A percentile compares a stretch with the other conserved stretches of the same genome.
Evolutionary conservation across 64 coral and sea anemone genomes (phyloP).

Genomic region (Actinia tenebrosa): DNA sequence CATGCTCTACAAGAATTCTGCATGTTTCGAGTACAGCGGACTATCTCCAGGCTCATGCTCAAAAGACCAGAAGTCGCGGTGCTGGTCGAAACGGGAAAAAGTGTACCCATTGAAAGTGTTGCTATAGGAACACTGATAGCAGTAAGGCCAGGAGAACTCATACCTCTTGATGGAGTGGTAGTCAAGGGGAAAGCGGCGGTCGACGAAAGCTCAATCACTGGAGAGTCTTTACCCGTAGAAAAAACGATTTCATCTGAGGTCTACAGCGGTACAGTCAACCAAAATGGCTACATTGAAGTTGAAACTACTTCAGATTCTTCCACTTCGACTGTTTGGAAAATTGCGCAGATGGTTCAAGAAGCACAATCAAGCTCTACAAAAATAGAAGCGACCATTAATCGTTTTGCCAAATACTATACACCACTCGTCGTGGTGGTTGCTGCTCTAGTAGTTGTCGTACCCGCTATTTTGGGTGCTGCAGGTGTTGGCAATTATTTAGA

Average conservation of each 20-base stretch:
- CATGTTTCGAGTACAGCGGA: conserved; percentile 87
- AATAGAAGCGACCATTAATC: conserved; percentile 83
- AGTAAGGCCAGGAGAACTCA: conserved; percentile 83
- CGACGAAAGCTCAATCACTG: conserved; percentile 90
- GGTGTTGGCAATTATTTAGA: conserved; percentile 75
- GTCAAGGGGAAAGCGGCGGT: conserved; percentile 72
- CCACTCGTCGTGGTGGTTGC: conserved; percentile 64
- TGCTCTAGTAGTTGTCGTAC: conserved; percentile 65
- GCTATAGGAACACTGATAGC: conserved; percentile 85
- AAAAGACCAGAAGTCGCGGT: conserved; percentile 81
- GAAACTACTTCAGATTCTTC: conserved; percentile 80
- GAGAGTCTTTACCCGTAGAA: conserved; percentile 86
- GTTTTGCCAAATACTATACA: conserved; percentile 91
- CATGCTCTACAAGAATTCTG: conserved; percentile 69
- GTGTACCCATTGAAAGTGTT: conserved; percentile 70
- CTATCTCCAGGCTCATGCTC: conserved; percentile 89
- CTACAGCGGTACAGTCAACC: conserved; percentile 92
- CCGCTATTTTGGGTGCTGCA: conserved; percentile 71
- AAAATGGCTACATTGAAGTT: conserved; percentile 96
- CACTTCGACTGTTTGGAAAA: conserved; percentile 75
- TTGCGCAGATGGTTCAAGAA: conserved; percentile 84
- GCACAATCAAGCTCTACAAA: conserved; percentile 78
- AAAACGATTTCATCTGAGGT: conserved; percentile 68
- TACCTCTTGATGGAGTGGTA: conserved; percentile 93
- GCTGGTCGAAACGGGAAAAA: conserved; percentile 68